A percentile compares a stretch with the other conserved stretches of the same genome.
Evolutionary conservation across 1,140 invertebrate genomes (phyloP).

Genomic region (Liolophura sinensis): DNA sequence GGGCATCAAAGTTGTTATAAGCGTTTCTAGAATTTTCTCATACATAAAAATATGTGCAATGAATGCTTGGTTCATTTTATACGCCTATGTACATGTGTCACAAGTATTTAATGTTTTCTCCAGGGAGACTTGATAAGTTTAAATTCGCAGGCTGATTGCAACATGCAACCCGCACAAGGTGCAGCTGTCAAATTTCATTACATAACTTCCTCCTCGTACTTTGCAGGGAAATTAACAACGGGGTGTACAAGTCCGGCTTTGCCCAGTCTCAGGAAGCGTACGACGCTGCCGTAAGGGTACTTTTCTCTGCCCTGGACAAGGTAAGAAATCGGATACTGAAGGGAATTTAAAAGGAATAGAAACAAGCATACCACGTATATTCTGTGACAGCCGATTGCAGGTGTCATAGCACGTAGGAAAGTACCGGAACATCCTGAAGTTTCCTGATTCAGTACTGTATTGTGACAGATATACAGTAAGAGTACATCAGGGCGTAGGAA

Average conservation of each 20-base stretch:
- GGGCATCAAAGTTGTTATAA: too few relatives aligned
- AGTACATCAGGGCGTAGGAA: too few relatives aligned
- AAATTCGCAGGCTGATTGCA: background rate
- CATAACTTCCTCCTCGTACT: conserved; percentile 4
- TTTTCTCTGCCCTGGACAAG: conserved; percentile 49
- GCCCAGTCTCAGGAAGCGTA: conserved; percentile 48
- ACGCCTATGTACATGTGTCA: background rate
- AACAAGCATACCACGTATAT: too few relatives aligned
- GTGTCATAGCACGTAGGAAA: too few relatives aligned
- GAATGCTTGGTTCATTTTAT: too few relatives aligned
- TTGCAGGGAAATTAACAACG: conserved; percentile 52
- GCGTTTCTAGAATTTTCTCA: too few relatives aligned
- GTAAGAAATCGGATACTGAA: conserved; percentile 16
- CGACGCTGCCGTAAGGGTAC: conserved; percentile 27
- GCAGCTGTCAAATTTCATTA: background rate
- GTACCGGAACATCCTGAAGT: too few relatives aligned
- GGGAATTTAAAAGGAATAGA: background rate
- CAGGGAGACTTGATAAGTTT: too few relatives aligned
- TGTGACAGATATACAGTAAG: too few relatives aligned
- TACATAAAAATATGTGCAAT: too few relatives aligned
- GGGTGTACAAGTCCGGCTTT: conserved; percentile 51
- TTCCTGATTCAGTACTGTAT: too few relatives aligned
- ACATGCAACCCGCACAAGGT: background rate
- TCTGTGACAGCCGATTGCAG: conserved; percentile 1
- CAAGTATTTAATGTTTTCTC: background rate